Conservation (phyloP, 2,797 vertebrate genomes). For the Centroberyx gerrardi region DNA sequence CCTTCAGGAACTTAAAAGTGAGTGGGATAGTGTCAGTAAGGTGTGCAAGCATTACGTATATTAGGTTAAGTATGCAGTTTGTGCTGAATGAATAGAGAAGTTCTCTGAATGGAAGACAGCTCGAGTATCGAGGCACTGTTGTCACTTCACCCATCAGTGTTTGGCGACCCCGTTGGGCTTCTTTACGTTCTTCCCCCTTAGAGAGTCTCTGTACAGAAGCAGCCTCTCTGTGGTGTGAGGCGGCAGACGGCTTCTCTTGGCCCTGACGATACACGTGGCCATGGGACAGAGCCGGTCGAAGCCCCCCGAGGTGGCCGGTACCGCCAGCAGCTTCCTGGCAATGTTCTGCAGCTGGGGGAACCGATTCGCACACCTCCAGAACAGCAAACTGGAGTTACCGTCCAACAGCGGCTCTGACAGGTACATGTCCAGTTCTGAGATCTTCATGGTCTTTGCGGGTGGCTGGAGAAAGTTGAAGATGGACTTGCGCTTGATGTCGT, state of each 20-base stretch:
- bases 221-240: conserved; percentile 85
- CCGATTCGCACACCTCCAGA: conserved; percentile 78
- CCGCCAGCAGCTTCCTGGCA: conserved; percentile 79
- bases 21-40: neutral
- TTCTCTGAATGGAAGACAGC: neutral
- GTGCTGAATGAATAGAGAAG: neutral
- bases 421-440: conserved; percentile 78
- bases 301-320: conserved; percentile 83
- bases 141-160: conserved; percentile 22
- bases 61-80: neutral
- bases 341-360: conserved; percentile 78
- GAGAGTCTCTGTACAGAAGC: conserved; percentile 82
- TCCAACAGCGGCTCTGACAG: conserved; percentile 76
- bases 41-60: neutral
- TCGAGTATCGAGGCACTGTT: neutral
- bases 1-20: too few species aligned
- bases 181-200: conserved; percentile 55
- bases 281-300: conserved; percentile 83
- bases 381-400: conserved; percentile 63
- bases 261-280: conserved; percentile 79
- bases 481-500: conserved; percentile 76
- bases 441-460: conserved; percentile 65
- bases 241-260: conserved; percentile 80
- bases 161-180: conserved; percentile 43
- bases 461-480: conserved; percentile 68